A percentile compares a stretch with the other conserved stretches of the same genome.
Evolutionary conservation across 2,113 vertebrate species (phyloP).

Genomic region (Hemiprocne comata): DNA sequence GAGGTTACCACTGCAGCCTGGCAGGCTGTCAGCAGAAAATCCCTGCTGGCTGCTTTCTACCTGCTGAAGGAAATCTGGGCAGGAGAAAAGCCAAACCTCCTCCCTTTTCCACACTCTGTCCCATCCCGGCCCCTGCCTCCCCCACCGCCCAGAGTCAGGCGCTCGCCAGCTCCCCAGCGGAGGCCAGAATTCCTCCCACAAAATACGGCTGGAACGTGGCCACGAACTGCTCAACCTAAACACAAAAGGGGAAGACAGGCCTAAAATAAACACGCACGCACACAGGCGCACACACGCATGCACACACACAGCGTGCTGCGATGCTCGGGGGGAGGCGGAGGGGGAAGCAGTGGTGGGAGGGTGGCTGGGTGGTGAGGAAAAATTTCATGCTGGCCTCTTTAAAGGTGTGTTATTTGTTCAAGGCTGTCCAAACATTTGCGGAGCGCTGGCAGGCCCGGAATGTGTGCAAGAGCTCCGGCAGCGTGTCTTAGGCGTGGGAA

Average conservation of each 20-base stretch:
- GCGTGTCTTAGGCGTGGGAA: slow-evolving; percentile 91
- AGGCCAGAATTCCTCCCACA: slow-evolving; percentile 28
- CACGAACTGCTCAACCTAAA: not conserved
- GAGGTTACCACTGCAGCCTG: not conserved
- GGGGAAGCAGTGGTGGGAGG: not conserved
- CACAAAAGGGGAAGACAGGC: not conserved
- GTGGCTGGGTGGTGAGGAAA: slow-evolving; percentile 31
- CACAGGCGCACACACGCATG: not conserved
- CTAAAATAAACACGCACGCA: slow-evolving; percentile 23
- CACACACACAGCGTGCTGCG: not conserved
- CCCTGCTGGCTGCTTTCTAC: slow-evolving; percentile 36
- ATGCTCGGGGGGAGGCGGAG: not conserved
- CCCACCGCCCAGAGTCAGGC: not conserved
- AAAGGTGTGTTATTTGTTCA: slow-evolving; percentile 98
- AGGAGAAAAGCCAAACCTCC: slow-evolving; percentile 7
- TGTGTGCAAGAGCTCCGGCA: slow-evolving; percentile 84
- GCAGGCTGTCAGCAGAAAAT: slow-evolving; percentile 33
- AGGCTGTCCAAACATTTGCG: slow-evolving; percentile 97
- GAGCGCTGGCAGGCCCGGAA: slow-evolving; percentile 91
- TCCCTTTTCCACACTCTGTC: not conserved
- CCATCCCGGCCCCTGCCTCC: not conserved
- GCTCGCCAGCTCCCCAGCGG: not conserved
- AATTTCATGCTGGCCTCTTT: slow-evolving; percentile 86
- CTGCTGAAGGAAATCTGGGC: slow-evolving; percentile 27
- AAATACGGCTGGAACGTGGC: not conserved